Evolutionary conservation across 2,888 invertebrate species (phyloP).

Genomic region (Amphipoea oculea): DNA sequence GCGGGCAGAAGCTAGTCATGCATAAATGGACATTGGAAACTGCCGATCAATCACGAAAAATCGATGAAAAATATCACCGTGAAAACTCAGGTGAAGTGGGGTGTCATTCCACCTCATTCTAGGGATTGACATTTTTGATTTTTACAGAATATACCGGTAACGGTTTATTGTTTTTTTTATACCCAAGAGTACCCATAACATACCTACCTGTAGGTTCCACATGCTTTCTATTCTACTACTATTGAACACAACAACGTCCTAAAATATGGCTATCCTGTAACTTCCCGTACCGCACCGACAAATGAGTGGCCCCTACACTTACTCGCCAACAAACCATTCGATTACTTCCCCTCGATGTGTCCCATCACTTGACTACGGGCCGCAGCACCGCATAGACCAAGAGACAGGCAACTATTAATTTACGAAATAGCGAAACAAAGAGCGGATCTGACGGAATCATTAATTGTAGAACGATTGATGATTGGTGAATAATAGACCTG

Average conservation of each 20-base stretch:
- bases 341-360: constrained; percentile 30
- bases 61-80: neutral
- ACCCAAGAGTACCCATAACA: neutral
- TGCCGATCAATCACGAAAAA: neutral
- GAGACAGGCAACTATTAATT: constrained; percentile 74
- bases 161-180: neutral
- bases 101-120: neutral
- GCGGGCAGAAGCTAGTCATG: no score
- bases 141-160: no score
- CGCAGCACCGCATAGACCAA: constrained; percentile 68
- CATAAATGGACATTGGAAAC: neutral
- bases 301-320: neutral
- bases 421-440: constrained; percentile 66
- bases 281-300: neutral
- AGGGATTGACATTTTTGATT: neutral
- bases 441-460: constrained; percentile 69
- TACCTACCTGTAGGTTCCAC: neutral
- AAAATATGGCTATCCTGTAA: neutral
- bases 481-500: constrained; percentile 66
- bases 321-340: constrained; percentile 24
- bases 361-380: constrained; percentile 56
- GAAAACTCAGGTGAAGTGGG: no score
- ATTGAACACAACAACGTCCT: neutral
- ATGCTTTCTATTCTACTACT: neutral
- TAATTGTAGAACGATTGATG: constrained; percentile 73